phyloP scores from a whole-genome alignment of 1,140 invertebrate species.

The Ditylenchus dipsaci region DNA sequence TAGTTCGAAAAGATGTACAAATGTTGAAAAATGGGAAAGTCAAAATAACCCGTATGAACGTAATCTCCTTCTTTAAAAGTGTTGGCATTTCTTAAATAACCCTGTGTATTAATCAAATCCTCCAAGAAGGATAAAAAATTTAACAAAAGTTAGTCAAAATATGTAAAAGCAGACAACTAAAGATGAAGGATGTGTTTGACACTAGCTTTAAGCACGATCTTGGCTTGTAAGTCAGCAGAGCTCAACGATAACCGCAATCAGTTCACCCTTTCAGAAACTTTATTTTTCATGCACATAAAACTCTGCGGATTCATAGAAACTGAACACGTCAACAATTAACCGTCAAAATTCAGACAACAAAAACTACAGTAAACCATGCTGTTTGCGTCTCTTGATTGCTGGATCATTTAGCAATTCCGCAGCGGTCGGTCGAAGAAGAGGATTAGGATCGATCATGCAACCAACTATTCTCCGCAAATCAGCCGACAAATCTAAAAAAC shows the following conservation, averaged over 20 bases:
- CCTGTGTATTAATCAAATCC: no score
- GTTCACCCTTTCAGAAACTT: background rate
- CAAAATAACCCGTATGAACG: no score
- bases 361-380: conserved; percentile 3
- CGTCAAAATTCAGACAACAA: background rate
- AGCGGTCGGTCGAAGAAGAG: conserved; percentile 19
- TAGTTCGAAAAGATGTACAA: no score
- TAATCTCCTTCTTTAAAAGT: no score
- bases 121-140: no score
- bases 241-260: background rate
- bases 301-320: background rate
- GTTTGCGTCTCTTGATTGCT: conserved; percentile 5
- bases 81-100: no score
- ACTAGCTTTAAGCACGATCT: no score
- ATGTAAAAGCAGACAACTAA: no score
- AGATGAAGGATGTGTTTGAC: no score
- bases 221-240: no score
- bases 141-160: no score
- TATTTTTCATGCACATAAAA: background rate
- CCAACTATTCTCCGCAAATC: conserved; percentile 21
- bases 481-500: conserved; percentile 16
- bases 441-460: conserved; percentile 31
- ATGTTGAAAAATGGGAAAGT: no score
- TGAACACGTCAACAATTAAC: background rate
- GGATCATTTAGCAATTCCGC: conserved; percentile 23